phyloP scores from a whole-genome alignment of 2,113 vertebrate species.

The Takifugu bimaculatus region DNA sequence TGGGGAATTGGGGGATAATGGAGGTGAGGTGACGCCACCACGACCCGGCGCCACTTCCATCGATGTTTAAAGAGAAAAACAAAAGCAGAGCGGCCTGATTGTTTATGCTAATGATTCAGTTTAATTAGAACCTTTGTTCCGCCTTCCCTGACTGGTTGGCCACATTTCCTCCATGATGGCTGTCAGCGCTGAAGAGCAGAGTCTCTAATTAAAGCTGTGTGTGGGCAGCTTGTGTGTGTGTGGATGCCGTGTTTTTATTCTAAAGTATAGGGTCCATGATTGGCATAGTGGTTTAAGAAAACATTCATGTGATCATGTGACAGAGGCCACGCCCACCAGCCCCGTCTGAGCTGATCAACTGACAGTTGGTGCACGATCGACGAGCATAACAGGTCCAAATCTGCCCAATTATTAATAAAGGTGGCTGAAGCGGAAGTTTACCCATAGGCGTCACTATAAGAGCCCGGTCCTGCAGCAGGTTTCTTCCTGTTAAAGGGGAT shows the following conservation, averaged over 20 bases:
- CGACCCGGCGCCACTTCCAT: neutral
- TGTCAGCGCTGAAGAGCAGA: constrained; percentile 32
- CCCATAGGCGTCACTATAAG: too few species aligned
- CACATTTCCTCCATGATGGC: constrained; percentile 48
- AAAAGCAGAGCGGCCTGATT: constrained; percentile 39
- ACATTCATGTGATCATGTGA: too few species aligned
- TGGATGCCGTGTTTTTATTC: neutral
- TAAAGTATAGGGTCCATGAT: too few species aligned
- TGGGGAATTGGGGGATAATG: neutral
- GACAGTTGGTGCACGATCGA: too few species aligned
- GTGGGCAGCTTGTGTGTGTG: constrained; percentile 6
- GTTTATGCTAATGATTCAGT: constrained; percentile 47
- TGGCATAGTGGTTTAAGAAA: too few species aligned
- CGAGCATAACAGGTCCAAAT: too few species aligned
- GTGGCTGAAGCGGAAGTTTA: too few species aligned
- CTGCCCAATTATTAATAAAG: too few species aligned
- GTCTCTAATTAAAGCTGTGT: constrained; percentile 43
- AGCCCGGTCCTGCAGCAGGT: too few species aligned
- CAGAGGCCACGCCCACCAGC: too few species aligned
- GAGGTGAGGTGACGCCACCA: neutral
- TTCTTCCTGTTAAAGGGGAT: too few species aligned
- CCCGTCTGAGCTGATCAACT: too few species aligned
- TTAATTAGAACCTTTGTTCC: constrained; percentile 41
- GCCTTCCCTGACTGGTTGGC: constrained; percentile 39
- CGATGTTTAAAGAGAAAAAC: constrained; percentile 22